Evolutionary conservation across 2,797 vertebrate species (phyloP).

Genomic region (Coranthus polyacanthus): DNA sequence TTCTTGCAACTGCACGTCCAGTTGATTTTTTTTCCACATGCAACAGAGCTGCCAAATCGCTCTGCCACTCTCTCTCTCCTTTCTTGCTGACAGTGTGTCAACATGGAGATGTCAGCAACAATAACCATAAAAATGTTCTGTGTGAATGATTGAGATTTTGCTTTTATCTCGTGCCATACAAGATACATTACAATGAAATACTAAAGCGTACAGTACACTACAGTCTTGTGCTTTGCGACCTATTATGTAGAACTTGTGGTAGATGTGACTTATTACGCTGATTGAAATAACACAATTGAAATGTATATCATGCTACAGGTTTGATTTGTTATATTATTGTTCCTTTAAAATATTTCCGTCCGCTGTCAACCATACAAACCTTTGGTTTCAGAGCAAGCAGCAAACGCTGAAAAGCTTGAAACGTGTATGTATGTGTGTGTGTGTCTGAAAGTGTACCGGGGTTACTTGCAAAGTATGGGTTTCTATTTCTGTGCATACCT

Average conservation of each 20-base stretch:
- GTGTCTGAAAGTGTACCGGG: neutral
- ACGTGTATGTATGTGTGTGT: constrained; percentile 3
- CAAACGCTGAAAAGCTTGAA: constrained; percentile 1
- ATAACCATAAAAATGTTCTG: constrained; percentile 77
- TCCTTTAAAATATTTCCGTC: constrained; percentile 6
- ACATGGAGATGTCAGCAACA: constrained; percentile 81
- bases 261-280: constrained; percentile 10
- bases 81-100: constrained; percentile 82
- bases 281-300: constrained; percentile 18
- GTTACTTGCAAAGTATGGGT: constrained; percentile 2
- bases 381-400: constrained; percentile 9
- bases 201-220: constrained; percentile 35
- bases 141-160: constrained; percentile 82
- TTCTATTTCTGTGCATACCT: constrained; percentile 7
- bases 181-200: constrained; percentile 69
- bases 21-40: constrained; percentile 48
- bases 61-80: constrained; percentile 45
- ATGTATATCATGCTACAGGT: neutral
- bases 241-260: constrained; percentile 22
- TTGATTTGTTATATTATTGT: constrained; percentile 1
- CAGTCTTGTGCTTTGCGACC: constrained; percentile 23
- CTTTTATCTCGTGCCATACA: constrained; percentile 65
- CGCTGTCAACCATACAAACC: constrained; percentile 13
- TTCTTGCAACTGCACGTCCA: constrained; percentile 68
- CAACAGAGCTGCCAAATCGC: constrained; percentile 69